These are phyloP conservation scores for Apostichopus leukothele DNA, from an alignment of 53 echinoderm and acorn worm genomes.

Conservation along the genomic window DNA sequence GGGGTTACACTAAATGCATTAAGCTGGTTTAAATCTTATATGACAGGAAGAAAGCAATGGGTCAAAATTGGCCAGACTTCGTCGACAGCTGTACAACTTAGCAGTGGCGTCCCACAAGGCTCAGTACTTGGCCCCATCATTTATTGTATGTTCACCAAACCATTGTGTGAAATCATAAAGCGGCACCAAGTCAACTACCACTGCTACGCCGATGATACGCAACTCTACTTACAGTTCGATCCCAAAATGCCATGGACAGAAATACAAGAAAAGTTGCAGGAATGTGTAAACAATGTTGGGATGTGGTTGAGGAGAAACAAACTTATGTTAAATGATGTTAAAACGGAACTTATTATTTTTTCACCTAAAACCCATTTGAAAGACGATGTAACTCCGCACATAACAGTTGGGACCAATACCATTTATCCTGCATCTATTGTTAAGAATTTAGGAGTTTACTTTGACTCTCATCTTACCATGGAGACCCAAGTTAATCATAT, in stretches of 20 bases:
- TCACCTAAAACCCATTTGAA: not conserved
- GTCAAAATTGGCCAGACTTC: too few species aligned
- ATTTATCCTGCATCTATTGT: not conserved
- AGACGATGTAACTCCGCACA: not conserved
- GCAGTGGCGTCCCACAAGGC: conserved; percentile 21
- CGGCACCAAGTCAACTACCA: conserved; percentile 14
- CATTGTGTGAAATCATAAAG: conserved; percentile 27
- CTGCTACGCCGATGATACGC: conserved; percentile 32
- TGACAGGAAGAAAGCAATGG: not conserved
- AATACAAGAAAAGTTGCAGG: too few species aligned
- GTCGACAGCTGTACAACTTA: not conserved
- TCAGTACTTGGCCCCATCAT: conserved; percentile 19
- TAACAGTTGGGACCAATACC: not conserved
- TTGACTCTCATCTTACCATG: conserved; percentile 15
- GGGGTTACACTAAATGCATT: not conserved
- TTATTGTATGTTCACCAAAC: conserved; percentile 18
- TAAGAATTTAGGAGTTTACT: conserved; percentile 26
- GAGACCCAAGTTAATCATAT: conserved; percentile 1
- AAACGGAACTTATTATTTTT: not conserved
- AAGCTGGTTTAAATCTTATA: conserved; percentile 14
- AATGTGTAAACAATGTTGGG: too few species aligned
- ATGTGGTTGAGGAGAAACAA: not conserved
- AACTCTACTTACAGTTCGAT: not conserved
- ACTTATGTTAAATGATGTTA: not conserved
- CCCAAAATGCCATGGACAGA: not conserved